phyloP scores from a whole-genome alignment of 2,797 vertebrate genomes.

The Gallinago solitaria region DNA sequence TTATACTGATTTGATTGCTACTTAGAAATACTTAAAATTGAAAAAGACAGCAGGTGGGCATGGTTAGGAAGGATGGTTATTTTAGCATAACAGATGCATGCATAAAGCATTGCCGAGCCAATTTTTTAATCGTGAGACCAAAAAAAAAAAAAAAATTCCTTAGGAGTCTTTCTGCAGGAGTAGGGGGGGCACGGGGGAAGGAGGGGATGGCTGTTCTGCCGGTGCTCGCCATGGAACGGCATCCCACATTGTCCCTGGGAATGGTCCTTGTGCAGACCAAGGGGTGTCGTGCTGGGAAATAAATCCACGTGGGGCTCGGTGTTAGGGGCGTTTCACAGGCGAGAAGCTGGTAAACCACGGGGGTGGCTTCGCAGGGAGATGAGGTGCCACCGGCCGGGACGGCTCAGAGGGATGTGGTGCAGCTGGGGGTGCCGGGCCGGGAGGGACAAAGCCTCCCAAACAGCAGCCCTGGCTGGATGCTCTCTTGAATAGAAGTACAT shows the following conservation, averaged over 20 bases:
- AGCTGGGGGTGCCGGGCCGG: background rate
- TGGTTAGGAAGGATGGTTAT: slow-evolving; percentile 81
- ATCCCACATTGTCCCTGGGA: background rate
- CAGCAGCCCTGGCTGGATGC: background rate
- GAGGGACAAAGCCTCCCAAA: background rate
- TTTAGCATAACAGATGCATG: slow-evolving; percentile 85
- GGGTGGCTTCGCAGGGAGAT: rapidly evolving
- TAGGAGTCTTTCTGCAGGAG: slow-evolving; percentile 3
- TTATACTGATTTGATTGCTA: slow-evolving; percentile 88
- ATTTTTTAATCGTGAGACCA: slow-evolving; percentile 73
- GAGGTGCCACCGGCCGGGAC: rapidly evolving
- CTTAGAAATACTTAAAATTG: slow-evolving; percentile 88
- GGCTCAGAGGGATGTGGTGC: rapidly evolving
- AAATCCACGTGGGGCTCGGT: rapidly evolving
- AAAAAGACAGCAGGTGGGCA: slow-evolving; percentile 86
- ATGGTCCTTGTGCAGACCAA: rapidly evolving
- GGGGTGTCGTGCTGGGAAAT: background rate
- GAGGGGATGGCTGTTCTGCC: background rate
- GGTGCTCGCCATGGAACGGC: background rate
- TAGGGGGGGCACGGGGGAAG: rapidly evolving
- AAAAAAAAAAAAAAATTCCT: background rate
- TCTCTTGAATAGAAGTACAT: background rate
- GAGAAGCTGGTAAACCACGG: rapidly evolving
- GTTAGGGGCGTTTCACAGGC: rapidly evolving
- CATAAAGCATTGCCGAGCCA: slow-evolving; percentile 74